Conservation (phyloP, 2,888 invertebrate species). For the Erebia palarica region DNA sequence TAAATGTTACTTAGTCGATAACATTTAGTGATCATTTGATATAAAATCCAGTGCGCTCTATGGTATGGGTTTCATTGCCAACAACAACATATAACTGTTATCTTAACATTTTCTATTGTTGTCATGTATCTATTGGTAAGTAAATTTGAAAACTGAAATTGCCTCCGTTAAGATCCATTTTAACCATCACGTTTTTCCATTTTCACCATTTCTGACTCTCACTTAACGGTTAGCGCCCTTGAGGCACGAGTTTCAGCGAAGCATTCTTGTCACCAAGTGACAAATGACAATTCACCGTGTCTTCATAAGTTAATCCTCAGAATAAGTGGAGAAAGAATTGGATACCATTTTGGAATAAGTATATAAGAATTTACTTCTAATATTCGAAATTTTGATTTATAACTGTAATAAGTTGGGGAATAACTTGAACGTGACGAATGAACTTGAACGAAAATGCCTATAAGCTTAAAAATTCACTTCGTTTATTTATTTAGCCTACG, state of each 20-base stretch:
- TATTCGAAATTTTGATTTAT: not conserved
- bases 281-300: not conserved
- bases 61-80: too few species aligned
- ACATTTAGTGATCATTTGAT: too few species aligned
- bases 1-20: too few species aligned
- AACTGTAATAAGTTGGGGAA: not conserved
- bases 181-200: not conserved
- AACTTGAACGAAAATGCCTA: too few species aligned
- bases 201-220: not conserved
- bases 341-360: not conserved
- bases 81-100: too few species aligned
- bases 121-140: too few species aligned
- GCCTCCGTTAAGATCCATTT: not conserved
- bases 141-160: too few species aligned
- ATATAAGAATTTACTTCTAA: not conserved
- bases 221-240: constrained; percentile 1
- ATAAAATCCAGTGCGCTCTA: too few species aligned
- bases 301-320: not conserved
- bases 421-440: not conserved
- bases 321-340: not conserved
- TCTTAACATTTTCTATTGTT: too few species aligned
- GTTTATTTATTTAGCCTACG: too few species aligned
- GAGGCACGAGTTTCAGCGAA: not conserved
- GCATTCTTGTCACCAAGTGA: constrained; percentile 2
- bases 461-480: too few species aligned